These are phyloP conservation scores for Ptilorrhoa leucosticta DNA, from an alignment of 2,113 vertebrate genomes.

Conservation along the genomic window DNA sequence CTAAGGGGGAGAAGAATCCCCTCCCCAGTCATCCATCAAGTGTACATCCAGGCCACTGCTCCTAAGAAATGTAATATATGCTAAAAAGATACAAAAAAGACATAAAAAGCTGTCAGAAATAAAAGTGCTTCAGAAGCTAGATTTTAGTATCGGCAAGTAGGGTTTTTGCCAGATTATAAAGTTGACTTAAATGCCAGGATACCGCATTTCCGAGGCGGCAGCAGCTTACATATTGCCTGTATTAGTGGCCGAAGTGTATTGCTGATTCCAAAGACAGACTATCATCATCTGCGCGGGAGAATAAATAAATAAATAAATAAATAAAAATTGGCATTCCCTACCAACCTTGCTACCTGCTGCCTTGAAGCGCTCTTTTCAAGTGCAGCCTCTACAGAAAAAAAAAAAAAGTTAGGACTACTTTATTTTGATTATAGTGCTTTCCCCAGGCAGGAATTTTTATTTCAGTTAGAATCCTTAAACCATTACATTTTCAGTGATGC, in stretches of 20 bases:
- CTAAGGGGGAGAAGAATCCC: background rate
- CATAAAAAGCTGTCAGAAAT: conserved; percentile 21
- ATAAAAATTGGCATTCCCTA: background rate
- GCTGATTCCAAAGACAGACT: background rate
- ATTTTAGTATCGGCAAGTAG: background rate
- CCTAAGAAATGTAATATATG: background rate
- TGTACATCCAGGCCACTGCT: background rate
- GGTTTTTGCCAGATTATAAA: background rate
- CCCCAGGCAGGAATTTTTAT: conserved; percentile 77
- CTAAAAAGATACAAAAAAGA: conserved; percentile 19
- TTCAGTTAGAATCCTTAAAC: conserved; percentile 74
- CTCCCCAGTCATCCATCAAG: background rate
- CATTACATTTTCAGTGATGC: conserved; percentile 75
- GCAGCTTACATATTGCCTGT: background rate
- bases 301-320: background rate
- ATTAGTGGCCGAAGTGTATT: background rate
- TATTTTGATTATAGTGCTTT: conserved; percentile 70
- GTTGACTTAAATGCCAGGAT: conserved; percentile 14
- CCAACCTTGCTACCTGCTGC: background rate
- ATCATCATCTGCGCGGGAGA: background rate
- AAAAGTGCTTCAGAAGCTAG: background rate
- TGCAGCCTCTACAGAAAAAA: background rate
- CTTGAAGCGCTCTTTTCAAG: conserved; percentile 7
- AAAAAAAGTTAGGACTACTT: conserved; percentile 55
- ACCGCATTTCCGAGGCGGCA: background rate